Base-by-base conservation (phyloP, 2,888 invertebrate genomes). In the Polydrusus pterygomalis region DNA sequence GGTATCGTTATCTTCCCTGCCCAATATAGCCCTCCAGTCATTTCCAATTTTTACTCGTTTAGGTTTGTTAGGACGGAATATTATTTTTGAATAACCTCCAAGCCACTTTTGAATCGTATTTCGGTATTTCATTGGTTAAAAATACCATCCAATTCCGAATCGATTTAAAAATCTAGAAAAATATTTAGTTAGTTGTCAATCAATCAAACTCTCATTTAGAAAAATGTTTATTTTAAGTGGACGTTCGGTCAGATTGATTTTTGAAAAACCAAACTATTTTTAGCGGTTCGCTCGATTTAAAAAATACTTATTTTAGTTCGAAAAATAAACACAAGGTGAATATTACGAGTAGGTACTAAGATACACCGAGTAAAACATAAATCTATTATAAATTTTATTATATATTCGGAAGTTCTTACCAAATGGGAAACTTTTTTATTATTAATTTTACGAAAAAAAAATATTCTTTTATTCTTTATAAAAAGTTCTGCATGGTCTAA, bases 181-280 rank as follows among this genome's bases (percentile, higher is more conserved):
- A 67, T 73, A 73, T 73, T 68, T 73, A 58, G 60, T 40, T 68
- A 17, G 20, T n/a, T 68, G 73, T 62, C 73, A 73, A 40, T 73
- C 62, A 70, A 38, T 62, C 62, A 20, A 40, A 18, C 58, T 13
- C 17, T 47, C 6, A 47, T 60, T 60, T 68, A 68, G 58, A 73
- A 73, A 73, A 73, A 68, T 73, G 73, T 73, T 73, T 73, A 73
- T 73, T 47, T 60, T 60, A 34, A 60, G 34, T 43, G 25, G 56
- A 54, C 38, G 40, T 6, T 6, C 10, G 13, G 18, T 38, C 58
- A 40, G 40, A 54, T 51, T 49, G 43, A 40, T 25, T 25, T 18
- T 18, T 1, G 47, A 47, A 40, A 38, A 68, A 68, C 43, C 47
- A 70, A 62, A 38, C 40, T 38, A 18, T 60, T 70, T 70, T 25